phyloP scores from a whole-genome alignment of 2,113 vertebrate genomes.

The Sclerurus mexicanus region DNA sequence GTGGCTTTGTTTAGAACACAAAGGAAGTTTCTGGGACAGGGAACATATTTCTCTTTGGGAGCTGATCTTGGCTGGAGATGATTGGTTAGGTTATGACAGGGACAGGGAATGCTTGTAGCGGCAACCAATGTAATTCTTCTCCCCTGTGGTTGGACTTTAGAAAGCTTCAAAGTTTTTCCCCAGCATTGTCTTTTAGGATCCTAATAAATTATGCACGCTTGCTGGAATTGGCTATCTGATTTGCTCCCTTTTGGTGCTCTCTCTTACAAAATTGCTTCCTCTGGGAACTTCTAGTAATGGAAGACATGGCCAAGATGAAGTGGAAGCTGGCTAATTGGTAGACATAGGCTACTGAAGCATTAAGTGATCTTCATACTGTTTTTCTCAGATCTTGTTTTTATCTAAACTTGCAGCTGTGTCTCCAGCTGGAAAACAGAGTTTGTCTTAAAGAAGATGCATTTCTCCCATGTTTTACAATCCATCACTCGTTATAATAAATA shows the following conservation, averaged over 20 bases:
- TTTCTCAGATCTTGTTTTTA: not conserved
- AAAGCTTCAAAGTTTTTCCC: not conserved
- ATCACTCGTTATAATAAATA: not conserved
- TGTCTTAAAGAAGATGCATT: not conserved
- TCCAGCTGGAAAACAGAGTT: not conserved
- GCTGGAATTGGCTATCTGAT: not conserved
- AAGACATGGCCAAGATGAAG: not conserved
- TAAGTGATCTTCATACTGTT: not conserved
- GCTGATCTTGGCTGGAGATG: not conserved
- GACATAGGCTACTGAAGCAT: not conserved
- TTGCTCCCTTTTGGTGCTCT: not conserved
- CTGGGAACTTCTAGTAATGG: conserved; percentile 10
- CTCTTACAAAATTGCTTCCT: conserved; percentile 13
- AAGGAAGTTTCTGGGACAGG: not conserved
- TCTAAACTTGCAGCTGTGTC: not conserved
- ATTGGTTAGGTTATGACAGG: not conserved
- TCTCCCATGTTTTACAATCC: not conserved
- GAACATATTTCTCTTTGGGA: not conserved
- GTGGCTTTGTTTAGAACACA: not conserved
- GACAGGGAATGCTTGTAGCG: not conserved
- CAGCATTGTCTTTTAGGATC: fast-evolving
- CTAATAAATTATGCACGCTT: not conserved
- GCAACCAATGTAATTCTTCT: not conserved
- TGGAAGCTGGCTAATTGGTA: not conserved
- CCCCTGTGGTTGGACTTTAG: not conserved